Conservation (phyloP, 1,140 invertebrate species). For the Papilio machaon region DNA sequence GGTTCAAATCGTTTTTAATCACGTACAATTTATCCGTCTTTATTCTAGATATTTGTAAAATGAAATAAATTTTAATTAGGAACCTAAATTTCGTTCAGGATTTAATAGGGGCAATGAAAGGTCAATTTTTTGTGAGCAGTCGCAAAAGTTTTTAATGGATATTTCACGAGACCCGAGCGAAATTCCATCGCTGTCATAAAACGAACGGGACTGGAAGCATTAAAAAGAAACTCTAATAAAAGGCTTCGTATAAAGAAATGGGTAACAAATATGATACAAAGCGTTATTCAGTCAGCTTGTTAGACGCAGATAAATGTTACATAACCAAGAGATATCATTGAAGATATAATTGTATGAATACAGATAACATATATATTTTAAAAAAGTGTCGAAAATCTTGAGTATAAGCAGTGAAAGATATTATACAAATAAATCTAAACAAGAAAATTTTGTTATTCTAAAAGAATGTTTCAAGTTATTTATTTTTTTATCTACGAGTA, state of each 20-base stretch:
- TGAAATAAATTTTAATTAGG: neutral
- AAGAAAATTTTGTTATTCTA: neutral
- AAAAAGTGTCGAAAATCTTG: neutral
- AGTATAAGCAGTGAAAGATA: neutral
- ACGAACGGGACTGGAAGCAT: conserved; percentile 32
- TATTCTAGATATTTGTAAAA: neutral
- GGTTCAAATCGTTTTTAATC: neutral
- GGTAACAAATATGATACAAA: conserved; percentile 20
- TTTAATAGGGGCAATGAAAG: conserved; percentile 26
- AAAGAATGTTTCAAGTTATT: conserved; percentile 16
- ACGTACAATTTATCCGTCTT: neutral
- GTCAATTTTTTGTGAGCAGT: conserved; percentile 32
- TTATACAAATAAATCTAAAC: neutral
- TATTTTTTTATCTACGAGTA: conserved; percentile 6
- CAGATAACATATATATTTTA: neutral
- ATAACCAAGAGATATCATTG: neutral
- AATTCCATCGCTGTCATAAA: conserved; percentile 36
- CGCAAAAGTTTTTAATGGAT: conserved; percentile 36
- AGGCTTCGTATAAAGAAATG: conserved; percentile 22
- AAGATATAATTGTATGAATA: neutral
- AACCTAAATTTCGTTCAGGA: conserved; percentile 9
- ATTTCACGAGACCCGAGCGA: conserved; percentile 34
- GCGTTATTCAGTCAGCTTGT: conserved; percentile 6
- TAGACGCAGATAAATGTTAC: neutral
- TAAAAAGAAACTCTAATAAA: conserved; percentile 42